phyloP scores from a whole-genome alignment of 1,140 invertebrate genomes.

The Bombyx mandarina region DNA sequence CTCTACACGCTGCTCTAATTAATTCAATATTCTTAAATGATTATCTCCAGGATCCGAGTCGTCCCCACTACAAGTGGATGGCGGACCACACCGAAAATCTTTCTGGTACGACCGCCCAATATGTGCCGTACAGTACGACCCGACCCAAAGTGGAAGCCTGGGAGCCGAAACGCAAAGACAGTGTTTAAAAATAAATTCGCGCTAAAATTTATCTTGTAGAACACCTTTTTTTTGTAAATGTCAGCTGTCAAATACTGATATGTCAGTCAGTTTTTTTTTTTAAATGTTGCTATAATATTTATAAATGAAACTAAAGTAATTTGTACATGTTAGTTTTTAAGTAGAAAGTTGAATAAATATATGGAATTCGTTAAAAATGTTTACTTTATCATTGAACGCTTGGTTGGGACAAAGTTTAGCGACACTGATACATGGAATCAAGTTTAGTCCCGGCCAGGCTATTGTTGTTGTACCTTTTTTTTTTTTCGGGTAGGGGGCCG shows the following conservation, averaged over 20 bases:
- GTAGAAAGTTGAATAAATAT: conserved; percentile 52
- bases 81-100: conserved; percentile 85
- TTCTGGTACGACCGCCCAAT: conserved; percentile 84
- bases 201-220: not conserved
- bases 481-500: too few relatives aligned
- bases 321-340: conserved; percentile 35
- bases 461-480: too few relatives aligned
- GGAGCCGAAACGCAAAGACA: conserved; percentile 73
- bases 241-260: not conserved
- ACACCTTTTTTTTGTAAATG: not conserved
- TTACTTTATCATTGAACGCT: too few relatives aligned
- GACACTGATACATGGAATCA: too few relatives aligned
- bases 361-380: conserved; percentile 7
- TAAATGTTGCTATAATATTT: not conserved
- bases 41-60: conserved; percentile 73
- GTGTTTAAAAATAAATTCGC: not conserved
- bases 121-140: conserved; percentile 92
- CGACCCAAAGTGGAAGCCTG: conserved; percentile 88
- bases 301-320: not conserved
- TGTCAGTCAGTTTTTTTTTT: not conserved
- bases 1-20: too few relatives aligned
- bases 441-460: too few relatives aligned
- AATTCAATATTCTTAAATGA: not conserved
- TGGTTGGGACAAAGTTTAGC: too few relatives aligned
- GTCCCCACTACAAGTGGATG: conserved; percentile 91